Percentiles rank a stretch among this genome's conserved stretches.
phyloP scores from a whole-genome alignment of 2,888 invertebrate species.

The Cerastoderma edule region DNA sequence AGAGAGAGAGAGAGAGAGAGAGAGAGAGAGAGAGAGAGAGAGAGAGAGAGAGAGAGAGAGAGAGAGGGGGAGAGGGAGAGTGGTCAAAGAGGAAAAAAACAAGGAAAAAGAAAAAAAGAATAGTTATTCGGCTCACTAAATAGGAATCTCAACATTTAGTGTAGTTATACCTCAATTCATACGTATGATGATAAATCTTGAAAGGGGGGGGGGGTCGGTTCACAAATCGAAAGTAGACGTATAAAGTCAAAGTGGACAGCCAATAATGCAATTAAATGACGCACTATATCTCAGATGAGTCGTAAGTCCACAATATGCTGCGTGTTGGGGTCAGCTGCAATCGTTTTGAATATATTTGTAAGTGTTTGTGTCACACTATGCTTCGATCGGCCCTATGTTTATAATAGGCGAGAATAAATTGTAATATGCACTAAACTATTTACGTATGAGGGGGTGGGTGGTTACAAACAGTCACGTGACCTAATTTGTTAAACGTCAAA shows the following conservation, averaged over 20 bases:
- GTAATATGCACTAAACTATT: slow-evolving; percentile 22
- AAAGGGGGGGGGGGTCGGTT: slow-evolving; percentile 17
- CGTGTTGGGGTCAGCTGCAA: not conserved
- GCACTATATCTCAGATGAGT: not conserved
- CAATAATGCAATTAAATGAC: not conserved
- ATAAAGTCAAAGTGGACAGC: not conserved
- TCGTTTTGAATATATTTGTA: not conserved
- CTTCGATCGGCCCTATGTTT: not conserved
- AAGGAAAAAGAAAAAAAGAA: not conserved
- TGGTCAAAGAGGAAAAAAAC: not conserved
- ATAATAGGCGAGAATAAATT: not conserved
- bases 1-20: not conserved
- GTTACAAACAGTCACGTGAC: slow-evolving; percentile 48
- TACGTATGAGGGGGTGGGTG: slow-evolving; percentile 54
- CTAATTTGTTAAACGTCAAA: slow-evolving; percentile 49
- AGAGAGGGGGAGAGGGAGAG: not conserved
- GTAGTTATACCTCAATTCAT: slow-evolving; percentile 20
- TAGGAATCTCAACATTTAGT: slow-evolving; percentile 11
- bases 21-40: not conserved
- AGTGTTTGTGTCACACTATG: not conserved
- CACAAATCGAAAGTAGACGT: slow-evolving; percentile 33
- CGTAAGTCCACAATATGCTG: not conserved
- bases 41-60: not conserved
- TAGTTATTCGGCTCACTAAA: not conserved
- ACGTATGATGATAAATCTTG: slow-evolving; percentile 21